Evolutionary conservation across 2,113 vertebrate species (phyloP), one percentile per base, ranked within the genome.

Genomic region (Podocnemis expansa): DNA sequence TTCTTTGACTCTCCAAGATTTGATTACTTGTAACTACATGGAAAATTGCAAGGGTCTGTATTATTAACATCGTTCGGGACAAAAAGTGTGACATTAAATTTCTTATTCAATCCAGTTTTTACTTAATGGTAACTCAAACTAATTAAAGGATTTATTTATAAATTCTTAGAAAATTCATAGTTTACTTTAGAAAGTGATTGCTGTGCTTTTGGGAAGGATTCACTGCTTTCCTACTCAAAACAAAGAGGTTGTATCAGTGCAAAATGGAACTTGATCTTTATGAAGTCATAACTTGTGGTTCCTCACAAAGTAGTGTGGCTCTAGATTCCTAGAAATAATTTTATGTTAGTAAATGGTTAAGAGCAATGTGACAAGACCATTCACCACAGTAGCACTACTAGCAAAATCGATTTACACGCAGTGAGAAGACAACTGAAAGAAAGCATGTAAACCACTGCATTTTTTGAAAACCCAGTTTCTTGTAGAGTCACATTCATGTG

Each of bases 11-110:
- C 79, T 81, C 76, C 55, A 78, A 56, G 63, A 89, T 43, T 95
- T 87, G 94, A 96, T 93, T 96, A 89, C 93, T 95, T 76, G 43
- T 92, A 81, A 88, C 79, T 96, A 21, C 16, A 79, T 2, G 34
- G 47, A 27, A 94, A 95, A 85, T 85, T 89, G 88, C 38, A 75
- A 75, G 22, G 25, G 70, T 38, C 10, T 43, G 38, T 43, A 43
- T 75, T 25, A 75, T 43, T 75, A 45, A 75, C 43, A 13, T 27
- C 60, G 5, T 88, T 52, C 76, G 78, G 88, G 29, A 78, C n/a
- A 60, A 4, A 1, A 82, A 95, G 94, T 14, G 89, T 55, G 60
- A 83, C 25, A 7, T 43, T 27, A 55, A 31, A 85, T 76, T 92
- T 76, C 60, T 49, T 5, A 60, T 3, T 60, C 13, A 3, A 84